Evolutionary conservation across 2,113 vertebrate species (phyloP), one percentile per base, ranked within the genome.

Genomic region (Tyto alba): DNA sequence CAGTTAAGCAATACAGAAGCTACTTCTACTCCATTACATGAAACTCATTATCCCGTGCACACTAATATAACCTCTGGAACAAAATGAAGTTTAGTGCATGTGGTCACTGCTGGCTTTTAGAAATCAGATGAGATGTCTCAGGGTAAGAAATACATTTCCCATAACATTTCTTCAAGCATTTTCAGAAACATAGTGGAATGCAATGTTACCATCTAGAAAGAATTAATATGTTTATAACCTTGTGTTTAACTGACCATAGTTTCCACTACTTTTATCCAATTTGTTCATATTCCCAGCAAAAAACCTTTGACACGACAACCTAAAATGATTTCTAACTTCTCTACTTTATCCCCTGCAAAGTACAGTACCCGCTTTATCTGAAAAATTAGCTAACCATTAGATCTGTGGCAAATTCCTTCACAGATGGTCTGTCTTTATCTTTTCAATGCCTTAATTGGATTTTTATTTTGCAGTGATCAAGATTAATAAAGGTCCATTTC

Each of bases 401-500:
- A 77, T 94, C 73, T 69, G 81, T 92, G 77, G 85, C 87, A 92
- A 96, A 95, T 84, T 95, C 83, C 87, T 59, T 84, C 96, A 75
- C 97, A 97, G 96, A 97, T 97, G 97, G 96, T 89, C 88, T 57
- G 53, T 69, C 89, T 93, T 96, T 89, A 96, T 94, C 89, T 92
- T 94, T 92, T 86, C 74, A 95, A 69, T 93, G 55, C 73, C 82
- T 93, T 97, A 96, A 97, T 47, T 85, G 92, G 96, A 97, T 97
- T 79, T 90, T 94, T 53, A 89, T 89, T 95, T 97, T 85, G 67
- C 53, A 41, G 56, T 21, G 18, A 94, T 94, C 64, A 90, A 88
- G 90, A 80, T 94, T 88, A 95, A 95, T 92, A 86, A 82, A 91
- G 64, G 56, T 81, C 43, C 29, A 91, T 94, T 97, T 95, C 82